Percentiles rank a stretch among this genome's conserved stretches.
Conservation (phyloP, 1,140 invertebrate genomes). For the Cherax destructor region DNA sequence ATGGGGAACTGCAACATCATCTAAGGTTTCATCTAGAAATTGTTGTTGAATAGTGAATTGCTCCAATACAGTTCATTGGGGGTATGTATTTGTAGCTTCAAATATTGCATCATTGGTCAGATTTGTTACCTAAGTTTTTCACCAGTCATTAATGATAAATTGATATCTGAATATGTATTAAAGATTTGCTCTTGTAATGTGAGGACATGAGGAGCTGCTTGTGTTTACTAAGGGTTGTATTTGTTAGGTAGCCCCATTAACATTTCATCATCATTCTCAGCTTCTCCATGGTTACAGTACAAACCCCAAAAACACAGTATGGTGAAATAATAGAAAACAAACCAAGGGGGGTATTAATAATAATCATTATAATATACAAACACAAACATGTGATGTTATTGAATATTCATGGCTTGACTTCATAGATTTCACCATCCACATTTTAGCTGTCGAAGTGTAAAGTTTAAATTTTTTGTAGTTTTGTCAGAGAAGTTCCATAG, state of each 20-base stretch:
- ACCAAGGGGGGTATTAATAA: conserved; percentile 4
- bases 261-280: conserved; percentile 61
- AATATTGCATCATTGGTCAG: neutral
- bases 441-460: conserved; percentile 59
- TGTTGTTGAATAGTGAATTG: too few relatives aligned
- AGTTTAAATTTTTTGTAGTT: conserved; percentile 62
- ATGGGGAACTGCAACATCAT: too few relatives aligned
- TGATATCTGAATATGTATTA: neutral
- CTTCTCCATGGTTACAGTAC: conserved; percentile 69
- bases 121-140: neutral
- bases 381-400: conserved; percentile 41
- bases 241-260: conserved; percentile 44
- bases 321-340: conserved; percentile 39
- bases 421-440: conserved; percentile 51
- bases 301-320: conserved; percentile 65
- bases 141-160: neutral
- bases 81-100: neutral
- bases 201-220: conserved; percentile 17
- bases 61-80: neutral
- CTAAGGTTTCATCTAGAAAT: too few relatives aligned
- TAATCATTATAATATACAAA: conserved; percentile 23
- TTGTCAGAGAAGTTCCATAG: conserved; percentile 42
- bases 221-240: conserved; percentile 44
- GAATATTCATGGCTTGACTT: conserved; percentile 1
- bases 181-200: neutral